These are phyloP conservation scores for Machaerirhynchus nigripectus DNA, from an alignment of 2,113 vertebrate genomes.

Conservation along the genomic window DNA sequence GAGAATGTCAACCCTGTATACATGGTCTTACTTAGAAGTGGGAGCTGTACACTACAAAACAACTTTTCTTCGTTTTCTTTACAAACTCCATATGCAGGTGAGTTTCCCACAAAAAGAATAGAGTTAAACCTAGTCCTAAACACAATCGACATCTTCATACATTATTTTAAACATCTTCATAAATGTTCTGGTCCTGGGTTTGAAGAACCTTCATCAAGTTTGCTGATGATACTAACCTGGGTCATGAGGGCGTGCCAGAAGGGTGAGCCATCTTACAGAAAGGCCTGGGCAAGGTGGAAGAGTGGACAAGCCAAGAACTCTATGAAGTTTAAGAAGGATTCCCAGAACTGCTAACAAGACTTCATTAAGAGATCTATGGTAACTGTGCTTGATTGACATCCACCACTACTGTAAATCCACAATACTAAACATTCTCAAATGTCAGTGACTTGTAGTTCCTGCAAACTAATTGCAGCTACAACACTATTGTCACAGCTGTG, in stretches of 20 bases:
- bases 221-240: not conserved
- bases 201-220: not conserved
- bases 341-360: not conserved
- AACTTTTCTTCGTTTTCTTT: not conserved
- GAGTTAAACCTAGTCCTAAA: not conserved
- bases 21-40: not conserved
- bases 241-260: fast-evolving
- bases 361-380: not conserved
- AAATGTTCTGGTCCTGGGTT: not conserved
- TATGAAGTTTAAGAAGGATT: not conserved
- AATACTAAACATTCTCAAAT: not conserved
- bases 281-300: not conserved
- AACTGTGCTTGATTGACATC: not conserved
- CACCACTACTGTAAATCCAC: not conserved
- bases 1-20: not conserved
- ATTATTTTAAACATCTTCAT: not conserved
- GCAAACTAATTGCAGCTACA: not conserved
- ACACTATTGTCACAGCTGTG: not conserved
- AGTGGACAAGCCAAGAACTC: not conserved
- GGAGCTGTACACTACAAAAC: not conserved
- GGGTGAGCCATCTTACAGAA: not conserved
- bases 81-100: not conserved
- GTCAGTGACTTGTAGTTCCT: not conserved
- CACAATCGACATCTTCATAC: not conserved
- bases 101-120: not conserved